Conservation (phyloP, 1,140 invertebrate genomes). For the Venturia canescens region DNA sequence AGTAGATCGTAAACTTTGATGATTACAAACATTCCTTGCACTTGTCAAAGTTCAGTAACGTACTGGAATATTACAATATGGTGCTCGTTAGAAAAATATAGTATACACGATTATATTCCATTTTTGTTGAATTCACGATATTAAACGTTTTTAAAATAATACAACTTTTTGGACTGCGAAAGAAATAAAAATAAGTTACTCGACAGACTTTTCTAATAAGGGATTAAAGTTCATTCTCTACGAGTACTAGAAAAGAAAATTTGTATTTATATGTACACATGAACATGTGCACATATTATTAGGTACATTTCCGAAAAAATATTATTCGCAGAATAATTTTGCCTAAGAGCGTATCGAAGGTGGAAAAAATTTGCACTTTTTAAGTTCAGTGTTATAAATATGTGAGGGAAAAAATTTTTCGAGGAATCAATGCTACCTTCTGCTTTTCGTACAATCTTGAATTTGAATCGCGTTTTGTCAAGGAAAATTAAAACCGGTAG, state of each 20-base stretch:
- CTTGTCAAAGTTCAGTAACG: neutral
- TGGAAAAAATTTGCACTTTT: neutral
- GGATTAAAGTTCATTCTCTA: no score
- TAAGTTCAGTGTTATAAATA: neutral
- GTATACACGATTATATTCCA: no score
- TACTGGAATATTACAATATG: neutral
- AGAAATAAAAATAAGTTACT: no score
- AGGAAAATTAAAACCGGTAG: neutral
- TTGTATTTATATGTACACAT: no score
- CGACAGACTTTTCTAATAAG: no score
- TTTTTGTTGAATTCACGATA: no score
- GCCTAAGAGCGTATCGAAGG: neutral
- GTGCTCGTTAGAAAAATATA: neutral
- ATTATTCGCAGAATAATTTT: neutral
- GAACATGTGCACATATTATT: neutral
- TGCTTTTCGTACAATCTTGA: slow-evolving; percentile 3
- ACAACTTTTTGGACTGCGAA: no score
- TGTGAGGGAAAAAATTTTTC: no score
- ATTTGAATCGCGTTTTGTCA: slow-evolving; percentile 1
- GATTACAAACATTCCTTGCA: neutral
- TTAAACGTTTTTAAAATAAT: no score
- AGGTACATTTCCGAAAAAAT: neutral
- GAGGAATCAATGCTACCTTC: neutral
- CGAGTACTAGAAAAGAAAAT: no score
- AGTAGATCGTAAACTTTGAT: neutral